A percentile compares a stretch with the other conserved stretches of the same genome.
phyloP scores from a whole-genome alignment of 2,888 invertebrate genomes.

The Eristalis intricaria region DNA sequence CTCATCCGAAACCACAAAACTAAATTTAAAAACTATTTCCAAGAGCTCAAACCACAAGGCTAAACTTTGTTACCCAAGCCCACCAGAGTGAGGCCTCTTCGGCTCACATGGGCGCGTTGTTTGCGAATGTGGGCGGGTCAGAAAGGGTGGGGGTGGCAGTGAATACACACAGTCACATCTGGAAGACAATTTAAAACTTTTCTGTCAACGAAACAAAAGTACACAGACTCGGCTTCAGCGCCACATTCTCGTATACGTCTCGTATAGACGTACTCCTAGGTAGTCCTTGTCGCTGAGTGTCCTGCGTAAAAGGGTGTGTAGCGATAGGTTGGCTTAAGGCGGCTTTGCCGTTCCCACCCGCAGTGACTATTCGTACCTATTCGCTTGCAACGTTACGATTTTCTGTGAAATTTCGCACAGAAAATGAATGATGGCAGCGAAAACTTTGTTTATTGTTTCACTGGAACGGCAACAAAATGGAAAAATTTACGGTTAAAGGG shows the following conservation, averaged over 20 bases:
- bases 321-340: background rate
- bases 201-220: constrained; percentile 65
- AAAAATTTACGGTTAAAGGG: constrained; percentile 34
- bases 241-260: no score
- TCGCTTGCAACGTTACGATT: constrained; percentile 46
- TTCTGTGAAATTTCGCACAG: constrained; percentile 27
- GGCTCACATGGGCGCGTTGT: background rate
- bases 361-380: constrained; percentile 22
- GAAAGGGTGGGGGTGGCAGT: background rate
- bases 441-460: constrained; percentile 60
- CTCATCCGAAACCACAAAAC: constrained; percentile 48
- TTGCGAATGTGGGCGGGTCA: background rate
- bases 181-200: constrained; percentile 69
- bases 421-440: constrained; percentile 63
- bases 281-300: background rate
- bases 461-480: constrained; percentile 22
- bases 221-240: constrained; percentile 3
- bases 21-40: constrained; percentile 67
- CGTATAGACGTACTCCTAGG: background rate
- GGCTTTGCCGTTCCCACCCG: background rate
- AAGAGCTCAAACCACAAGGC: constrained; percentile 61
- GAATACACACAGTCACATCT: constrained; percentile 49
- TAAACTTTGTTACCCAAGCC: constrained; percentile 45
- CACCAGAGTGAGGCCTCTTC: background rate
- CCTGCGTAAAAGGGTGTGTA: background rate